Evolutionary conservation across 1,140 invertebrate genomes (phyloP).

Genomic region (Caenorhabditis tropicalis): DNA sequence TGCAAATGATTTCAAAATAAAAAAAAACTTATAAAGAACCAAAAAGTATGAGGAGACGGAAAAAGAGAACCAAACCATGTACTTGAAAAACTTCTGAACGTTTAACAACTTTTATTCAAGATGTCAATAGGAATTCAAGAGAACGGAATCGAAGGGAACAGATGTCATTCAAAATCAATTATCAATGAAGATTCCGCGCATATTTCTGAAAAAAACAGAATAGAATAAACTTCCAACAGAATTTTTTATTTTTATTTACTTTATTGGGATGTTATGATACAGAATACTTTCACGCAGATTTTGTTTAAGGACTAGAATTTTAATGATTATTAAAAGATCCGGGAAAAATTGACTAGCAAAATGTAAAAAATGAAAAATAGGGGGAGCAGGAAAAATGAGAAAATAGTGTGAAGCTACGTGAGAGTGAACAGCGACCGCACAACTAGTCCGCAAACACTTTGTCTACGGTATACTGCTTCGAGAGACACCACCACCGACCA

Average conservation of each 20-base stretch:
- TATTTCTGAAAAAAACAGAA: slow-evolving; percentile 23
- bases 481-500: neutral
- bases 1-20: neutral
- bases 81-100: neutral
- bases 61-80: neutral
- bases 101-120: neutral
- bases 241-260: neutral
- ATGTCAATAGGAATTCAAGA: neutral
- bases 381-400: neutral
- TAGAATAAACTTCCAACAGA: neutral
- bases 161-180: neutral
- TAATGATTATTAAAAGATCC: neutral
- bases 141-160: neutral
- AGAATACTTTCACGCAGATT: neutral
- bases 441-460: slow-evolving; percentile 9
- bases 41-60: neutral
- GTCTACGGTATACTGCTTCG: neutral
- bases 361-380: neutral
- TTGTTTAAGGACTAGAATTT: neutral
- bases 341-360: slow-evolving; percentile 6
- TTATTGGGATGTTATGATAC: neutral
- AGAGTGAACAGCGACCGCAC: slow-evolving; percentile 29
- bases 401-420: slow-evolving; percentile 26
- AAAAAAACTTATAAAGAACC: neutral
- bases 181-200: slow-evolving; percentile 28